phyloP scores from a whole-genome alignment of 1,140 invertebrate genomes.

The Ectropis grisescens region DNA sequence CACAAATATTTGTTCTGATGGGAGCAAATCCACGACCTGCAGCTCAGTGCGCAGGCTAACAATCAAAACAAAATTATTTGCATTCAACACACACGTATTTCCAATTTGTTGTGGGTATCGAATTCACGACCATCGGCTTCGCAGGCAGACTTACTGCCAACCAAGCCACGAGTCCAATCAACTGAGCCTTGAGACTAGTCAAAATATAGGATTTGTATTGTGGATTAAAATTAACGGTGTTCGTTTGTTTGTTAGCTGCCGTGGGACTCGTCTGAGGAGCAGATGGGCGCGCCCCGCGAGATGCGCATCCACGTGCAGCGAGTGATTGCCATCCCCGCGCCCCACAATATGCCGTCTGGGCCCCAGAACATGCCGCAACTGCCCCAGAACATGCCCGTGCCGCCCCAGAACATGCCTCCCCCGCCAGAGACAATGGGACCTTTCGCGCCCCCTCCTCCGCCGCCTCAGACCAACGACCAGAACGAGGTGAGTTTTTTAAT shows the following conservation, averaged over 20 bases:
- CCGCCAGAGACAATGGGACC: slow-evolving; percentile 39
- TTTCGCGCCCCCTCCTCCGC: slow-evolving; percentile 44
- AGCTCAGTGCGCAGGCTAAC: no score
- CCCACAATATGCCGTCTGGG: slow-evolving; percentile 43
- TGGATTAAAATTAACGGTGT: no score
- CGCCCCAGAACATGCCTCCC: slow-evolving; percentile 40
- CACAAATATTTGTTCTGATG: no score
- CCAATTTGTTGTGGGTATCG: no score
- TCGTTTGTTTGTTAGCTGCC: slow-evolving; percentile 30
- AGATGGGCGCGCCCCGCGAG: slow-evolving; percentile 47
- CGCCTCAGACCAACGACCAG: slow-evolving; percentile 36
- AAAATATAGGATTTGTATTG: no score
- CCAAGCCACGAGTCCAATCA: no score
- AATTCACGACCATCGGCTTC: no score
- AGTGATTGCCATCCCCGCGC: slow-evolving; percentile 52
- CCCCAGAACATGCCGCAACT: slow-evolving; percentile 36
- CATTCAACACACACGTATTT: no score
- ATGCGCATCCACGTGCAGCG: slow-evolving; percentile 68
- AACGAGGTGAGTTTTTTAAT: slow-evolving; percentile 44
- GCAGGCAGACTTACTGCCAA: no score
- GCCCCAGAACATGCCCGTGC: slow-evolving; percentile 34
- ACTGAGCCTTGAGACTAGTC: no score
- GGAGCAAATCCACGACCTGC: no score
- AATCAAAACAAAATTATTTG: no score
- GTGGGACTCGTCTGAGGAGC: slow-evolving; percentile 60